phyloP scores from a whole-genome alignment of 2,113 vertebrate genomes.

The Philantomba maxwellii region DNA sequence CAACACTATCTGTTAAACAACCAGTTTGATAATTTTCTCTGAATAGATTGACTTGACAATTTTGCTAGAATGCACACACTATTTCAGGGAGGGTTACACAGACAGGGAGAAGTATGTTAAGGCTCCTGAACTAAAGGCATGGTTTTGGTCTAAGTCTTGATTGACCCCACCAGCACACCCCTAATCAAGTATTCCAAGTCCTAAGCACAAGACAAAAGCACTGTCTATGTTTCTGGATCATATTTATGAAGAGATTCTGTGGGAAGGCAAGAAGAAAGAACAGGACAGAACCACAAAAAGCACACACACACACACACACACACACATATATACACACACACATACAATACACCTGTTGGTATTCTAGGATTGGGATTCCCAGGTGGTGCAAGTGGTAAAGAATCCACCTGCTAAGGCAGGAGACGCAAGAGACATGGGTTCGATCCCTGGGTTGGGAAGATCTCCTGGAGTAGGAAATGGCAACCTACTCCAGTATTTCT shows the following conservation, averaged over 20 bases:
- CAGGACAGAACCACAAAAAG: neutral
- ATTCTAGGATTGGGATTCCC: neutral
- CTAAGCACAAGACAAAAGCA: neutral
- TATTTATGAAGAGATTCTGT: neutral
- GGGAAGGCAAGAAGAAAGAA: neutral
- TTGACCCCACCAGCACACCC: neutral
- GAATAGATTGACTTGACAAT: neutral
- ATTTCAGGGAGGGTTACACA: too few relatives aligned
- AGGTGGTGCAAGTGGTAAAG: neutral
- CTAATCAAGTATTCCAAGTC: neutral
- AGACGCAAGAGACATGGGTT: neutral
- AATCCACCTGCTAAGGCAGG: neutral
- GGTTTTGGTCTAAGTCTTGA: neutral
- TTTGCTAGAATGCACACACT: neutral
- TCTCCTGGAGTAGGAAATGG: neutral
- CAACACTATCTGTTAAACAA: neutral
- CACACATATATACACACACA: rapidly evolving
- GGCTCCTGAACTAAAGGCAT: neutral
- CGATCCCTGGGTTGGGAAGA: neutral
- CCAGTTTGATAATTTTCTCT: neutral
- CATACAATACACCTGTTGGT: neutral
- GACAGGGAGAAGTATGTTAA: neutral
- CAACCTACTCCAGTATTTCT: neutral
- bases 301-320: too few relatives aligned
- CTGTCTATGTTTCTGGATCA: neutral